These are phyloP conservation scores for Arctopsyche grandis DNA, from an alignment of 1,140 invertebrate genomes.

Conservation along the genomic window DNA sequence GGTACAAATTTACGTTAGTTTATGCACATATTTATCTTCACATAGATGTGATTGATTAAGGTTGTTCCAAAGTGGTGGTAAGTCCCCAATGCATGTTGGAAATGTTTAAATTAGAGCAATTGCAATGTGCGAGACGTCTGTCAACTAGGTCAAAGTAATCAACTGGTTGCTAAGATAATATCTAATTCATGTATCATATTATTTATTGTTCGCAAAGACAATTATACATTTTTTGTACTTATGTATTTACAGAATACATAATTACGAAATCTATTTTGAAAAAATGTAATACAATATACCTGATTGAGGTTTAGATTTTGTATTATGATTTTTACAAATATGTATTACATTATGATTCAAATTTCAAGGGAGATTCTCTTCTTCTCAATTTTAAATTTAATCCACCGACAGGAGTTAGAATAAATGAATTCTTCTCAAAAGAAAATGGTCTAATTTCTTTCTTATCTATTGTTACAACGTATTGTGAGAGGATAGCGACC, in stretches of 20 bases:
- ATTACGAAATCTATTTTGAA: too few relatives aligned
- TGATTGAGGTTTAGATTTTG: too few relatives aligned
- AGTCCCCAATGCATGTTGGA: slow-evolving; percentile 79
- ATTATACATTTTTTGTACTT: too few relatives aligned
- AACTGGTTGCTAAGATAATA: too few relatives aligned
- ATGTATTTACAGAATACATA: too few relatives aligned
- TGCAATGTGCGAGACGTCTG: too few relatives aligned
- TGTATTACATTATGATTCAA: not conserved
- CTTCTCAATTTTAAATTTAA: slow-evolving; percentile 47
- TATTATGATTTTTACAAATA: too few relatives aligned
- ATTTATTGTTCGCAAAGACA: too few relatives aligned
- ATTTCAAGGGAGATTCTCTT: slow-evolving; percentile 22
- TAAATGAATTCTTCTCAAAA: slow-evolving; percentile 48
- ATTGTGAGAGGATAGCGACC: slow-evolving; percentile 51
- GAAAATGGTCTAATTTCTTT: slow-evolving; percentile 43
- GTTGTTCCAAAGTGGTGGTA: slow-evolving; percentile 81
- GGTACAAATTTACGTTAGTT: slow-evolving; percentile 58
- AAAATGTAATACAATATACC: too few relatives aligned
- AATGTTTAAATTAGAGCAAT: too few relatives aligned
- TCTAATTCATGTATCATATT: too few relatives aligned
- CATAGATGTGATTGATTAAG: slow-evolving; percentile 78
- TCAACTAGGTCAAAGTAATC: too few relatives aligned
- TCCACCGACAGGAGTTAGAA: slow-evolving; percentile 49
- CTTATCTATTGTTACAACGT: slow-evolving; percentile 47
- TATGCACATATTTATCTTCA: slow-evolving; percentile 79